These are phyloP conservation scores for Catharus fuscescens DNA, from an alignment of 2,113 vertebrate species.

Conservation along the genomic window DNA sequence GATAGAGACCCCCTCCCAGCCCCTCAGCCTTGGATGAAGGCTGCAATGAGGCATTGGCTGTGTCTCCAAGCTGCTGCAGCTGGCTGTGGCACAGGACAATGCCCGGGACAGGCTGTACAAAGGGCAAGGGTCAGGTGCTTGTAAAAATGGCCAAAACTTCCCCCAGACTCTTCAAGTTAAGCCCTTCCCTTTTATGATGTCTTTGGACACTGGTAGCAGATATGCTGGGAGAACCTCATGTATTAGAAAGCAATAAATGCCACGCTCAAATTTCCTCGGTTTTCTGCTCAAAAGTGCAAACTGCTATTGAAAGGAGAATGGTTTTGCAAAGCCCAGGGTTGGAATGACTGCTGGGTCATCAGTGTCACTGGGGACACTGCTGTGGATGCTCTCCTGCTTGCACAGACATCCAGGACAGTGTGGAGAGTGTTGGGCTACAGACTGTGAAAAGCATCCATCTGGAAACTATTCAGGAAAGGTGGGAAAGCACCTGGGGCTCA, in stretches of 20 bases:
- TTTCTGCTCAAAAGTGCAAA: neutral
- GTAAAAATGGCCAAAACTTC: neutral
- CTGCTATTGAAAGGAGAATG: neutral
- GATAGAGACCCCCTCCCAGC: neutral
- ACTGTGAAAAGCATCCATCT: neutral
- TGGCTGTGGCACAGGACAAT: neutral
- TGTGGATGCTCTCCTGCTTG: neutral
- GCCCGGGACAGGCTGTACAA: neutral
- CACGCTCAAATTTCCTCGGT: neutral
- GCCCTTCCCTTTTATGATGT: neutral
- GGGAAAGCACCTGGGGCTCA: neutral
- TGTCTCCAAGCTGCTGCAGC: neutral
- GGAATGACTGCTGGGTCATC: neutral
- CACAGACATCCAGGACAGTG: no score
- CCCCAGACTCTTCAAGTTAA: neutral
- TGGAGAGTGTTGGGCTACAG: neutral
- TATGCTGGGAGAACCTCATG: neutral
- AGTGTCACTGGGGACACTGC: neutral
- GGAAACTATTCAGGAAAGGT: neutral
- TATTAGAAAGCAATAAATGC: neutral
- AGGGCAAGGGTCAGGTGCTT: neutral
- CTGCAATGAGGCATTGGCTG: accelerated
- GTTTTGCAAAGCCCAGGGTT: neutral
- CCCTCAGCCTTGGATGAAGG: neutral
- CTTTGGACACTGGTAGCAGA: neutral